Evolutionary conservation across 2,113 vertebrate genomes (phyloP).

Genomic region (Paramisgurnus dabryanus): DNA sequence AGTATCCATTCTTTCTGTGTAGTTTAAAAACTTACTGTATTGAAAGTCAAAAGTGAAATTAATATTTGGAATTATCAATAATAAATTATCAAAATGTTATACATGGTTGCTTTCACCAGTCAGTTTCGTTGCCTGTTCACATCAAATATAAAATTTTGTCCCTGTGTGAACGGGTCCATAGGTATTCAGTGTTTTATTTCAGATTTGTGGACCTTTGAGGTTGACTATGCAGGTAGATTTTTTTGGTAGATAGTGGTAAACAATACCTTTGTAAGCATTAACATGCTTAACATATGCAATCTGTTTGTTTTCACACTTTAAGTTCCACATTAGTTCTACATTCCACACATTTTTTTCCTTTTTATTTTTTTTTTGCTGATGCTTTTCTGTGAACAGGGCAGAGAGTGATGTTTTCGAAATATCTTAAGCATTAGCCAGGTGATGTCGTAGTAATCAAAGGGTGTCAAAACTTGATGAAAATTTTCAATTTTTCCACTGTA

Average conservation of each 20-base stretch:
- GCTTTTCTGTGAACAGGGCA: background rate
- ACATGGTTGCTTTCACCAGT: too few relatives aligned
- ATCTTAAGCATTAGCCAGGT: slow-evolving; percentile 61
- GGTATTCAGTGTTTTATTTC: too few relatives aligned
- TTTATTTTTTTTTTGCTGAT: background rate
- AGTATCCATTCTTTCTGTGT: too few relatives aligned
- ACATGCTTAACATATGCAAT: background rate
- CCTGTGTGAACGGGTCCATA: background rate
- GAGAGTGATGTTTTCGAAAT: background rate
- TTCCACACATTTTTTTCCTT: background rate
- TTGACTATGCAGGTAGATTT: too few relatives aligned
- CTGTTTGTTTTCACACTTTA: background rate
- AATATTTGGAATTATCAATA: too few relatives aligned
- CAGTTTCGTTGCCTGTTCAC: too few relatives aligned
- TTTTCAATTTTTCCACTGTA: slow-evolving; percentile 64
- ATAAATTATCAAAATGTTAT: too few relatives aligned
- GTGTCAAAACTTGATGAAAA: slow-evolving; percentile 69
- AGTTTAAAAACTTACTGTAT: too few relatives aligned
- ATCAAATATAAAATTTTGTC: background rate
- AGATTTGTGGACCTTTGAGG: too few relatives aligned
- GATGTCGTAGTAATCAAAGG: slow-evolving; percentile 66
- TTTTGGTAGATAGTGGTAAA: too few relatives aligned
- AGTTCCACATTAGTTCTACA: background rate
- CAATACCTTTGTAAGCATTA: too few relatives aligned
- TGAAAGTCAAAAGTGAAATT: too few relatives aligned